A percentile compares a stretch with the other conserved stretches of the same genome.
These are phyloP conservation scores for Siphlonurus alternatus DNA, from an alignment of 2,888 invertebrate genomes.

Conservation along the genomic window DNA sequence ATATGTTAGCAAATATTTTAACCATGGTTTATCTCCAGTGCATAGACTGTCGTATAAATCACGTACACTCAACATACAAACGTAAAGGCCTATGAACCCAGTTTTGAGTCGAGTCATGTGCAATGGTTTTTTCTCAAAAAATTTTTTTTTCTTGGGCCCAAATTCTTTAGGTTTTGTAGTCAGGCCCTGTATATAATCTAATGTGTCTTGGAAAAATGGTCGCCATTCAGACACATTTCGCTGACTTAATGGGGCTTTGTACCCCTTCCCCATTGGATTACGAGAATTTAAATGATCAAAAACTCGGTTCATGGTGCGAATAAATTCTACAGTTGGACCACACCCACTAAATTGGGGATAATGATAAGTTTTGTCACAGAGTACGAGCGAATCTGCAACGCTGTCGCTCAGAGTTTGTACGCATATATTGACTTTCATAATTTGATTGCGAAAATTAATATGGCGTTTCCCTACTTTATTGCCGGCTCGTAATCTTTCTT, in stretches of 20 bases:
- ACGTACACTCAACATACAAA: constrained; percentile 8
- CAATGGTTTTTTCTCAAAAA: no score
- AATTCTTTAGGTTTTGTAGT: background rate
- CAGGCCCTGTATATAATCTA: no score
- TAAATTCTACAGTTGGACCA: constrained; percentile 7
- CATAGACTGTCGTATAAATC: constrained; percentile 1
- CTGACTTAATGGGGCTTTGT: constrained; percentile 7
- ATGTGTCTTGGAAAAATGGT: constrained; percentile 3
- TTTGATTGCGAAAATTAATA: constrained; percentile 10
- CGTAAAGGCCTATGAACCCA: constrained; percentile 11
- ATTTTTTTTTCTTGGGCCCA: no score
- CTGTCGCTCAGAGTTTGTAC: constrained; percentile 11
- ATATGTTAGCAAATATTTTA: constrained; percentile 10
- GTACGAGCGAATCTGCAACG: constrained; percentile 12
- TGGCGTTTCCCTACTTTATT: constrained; percentile 11
- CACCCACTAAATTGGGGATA: constrained; percentile 5
- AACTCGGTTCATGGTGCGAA: constrained; percentile 6
- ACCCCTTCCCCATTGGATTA: background rate
- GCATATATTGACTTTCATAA: constrained; percentile 13
- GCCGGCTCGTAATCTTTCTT: constrained; percentile 8
- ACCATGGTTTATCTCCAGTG: background rate
- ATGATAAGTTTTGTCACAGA: constrained; percentile 5
- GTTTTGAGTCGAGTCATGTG: no score
- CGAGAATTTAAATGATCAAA: constrained; percentile 12
- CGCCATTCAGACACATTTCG: constrained; percentile 6